Conservation (phyloP, 2,888 invertebrate species). For the Drepana falcataria region DNA sequence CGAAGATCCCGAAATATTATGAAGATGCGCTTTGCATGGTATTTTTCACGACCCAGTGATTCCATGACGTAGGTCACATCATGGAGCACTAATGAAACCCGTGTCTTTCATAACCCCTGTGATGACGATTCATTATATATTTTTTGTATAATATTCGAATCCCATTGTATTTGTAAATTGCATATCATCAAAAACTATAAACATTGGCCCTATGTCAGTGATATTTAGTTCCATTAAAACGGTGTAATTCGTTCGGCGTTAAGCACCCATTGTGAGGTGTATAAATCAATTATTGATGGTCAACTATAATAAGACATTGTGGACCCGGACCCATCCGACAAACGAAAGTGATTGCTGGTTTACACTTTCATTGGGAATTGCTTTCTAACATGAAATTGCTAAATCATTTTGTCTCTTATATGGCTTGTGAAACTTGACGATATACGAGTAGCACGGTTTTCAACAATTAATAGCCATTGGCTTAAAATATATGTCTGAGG, state of each 20-base stretch:
- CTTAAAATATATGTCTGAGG: neutral
- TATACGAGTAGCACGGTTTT: neutral
- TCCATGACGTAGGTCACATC: too few species aligned
- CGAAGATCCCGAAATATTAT: too few species aligned
- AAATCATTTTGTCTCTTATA: slow-evolving; percentile 29
- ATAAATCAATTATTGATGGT: slow-evolving; percentile 23
- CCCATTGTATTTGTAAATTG: too few species aligned
- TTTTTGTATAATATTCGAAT: too few species aligned
- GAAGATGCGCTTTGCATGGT: too few species aligned
- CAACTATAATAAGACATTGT: slow-evolving; percentile 26
- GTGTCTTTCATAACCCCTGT: too few species aligned
- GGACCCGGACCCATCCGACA: slow-evolving; percentile 26
- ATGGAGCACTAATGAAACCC: too few species aligned
- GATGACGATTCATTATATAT: too few species aligned
- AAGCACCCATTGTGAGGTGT: slow-evolving; percentile 22
- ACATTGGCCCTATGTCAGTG: neutral
- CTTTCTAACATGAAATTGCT: slow-evolving; percentile 56
- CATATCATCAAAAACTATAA: too few species aligned
- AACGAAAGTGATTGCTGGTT: slow-evolving; percentile 53
- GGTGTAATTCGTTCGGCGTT: slow-evolving; percentile 4
- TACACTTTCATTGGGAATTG: slow-evolving; percentile 60
- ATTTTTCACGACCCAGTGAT: too few species aligned
- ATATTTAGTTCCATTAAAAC: neutral
- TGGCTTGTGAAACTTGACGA: slow-evolving; percentile 7
- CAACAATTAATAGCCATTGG: neutral